A percentile compares a stretch with the other conserved stretches of the same genome.
phyloP scores from a whole-genome alignment of 2,797 vertebrate genomes.

The Acipenser ruthenus region DNA sequence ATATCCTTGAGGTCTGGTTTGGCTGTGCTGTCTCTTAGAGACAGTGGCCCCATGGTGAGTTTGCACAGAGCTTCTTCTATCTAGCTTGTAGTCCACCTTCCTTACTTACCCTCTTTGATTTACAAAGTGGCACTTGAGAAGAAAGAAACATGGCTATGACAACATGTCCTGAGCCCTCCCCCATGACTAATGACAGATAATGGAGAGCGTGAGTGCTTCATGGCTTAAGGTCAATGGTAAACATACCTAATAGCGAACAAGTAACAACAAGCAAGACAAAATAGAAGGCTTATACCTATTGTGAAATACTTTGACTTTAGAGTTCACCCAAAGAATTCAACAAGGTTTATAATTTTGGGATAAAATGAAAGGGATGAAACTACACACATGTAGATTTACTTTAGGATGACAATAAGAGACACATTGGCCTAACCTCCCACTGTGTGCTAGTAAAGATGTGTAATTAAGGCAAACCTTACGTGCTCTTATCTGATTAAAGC shows the following conservation, averaged over 20 bases:
- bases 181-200: slow-evolving; percentile 19
- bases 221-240: slow-evolving; percentile 3
- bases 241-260: not conserved
- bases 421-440: too few species aligned
- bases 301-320: too few species aligned
- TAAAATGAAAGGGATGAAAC: too few species aligned
- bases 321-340: too few species aligned
- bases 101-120: slow-evolving; percentile 29
- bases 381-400: too few species aligned
- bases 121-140: slow-evolving; percentile 25
- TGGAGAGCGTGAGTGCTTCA: not conserved
- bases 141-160: slow-evolving; percentile 25
- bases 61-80: not conserved
- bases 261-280: not conserved
- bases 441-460: too few species aligned
- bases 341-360: too few species aligned
- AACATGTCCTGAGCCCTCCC: slow-evolving; percentile 17
- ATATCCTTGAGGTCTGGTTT: too few species aligned
- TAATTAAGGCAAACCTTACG: too few species aligned
- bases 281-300: too few species aligned
- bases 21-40: not conserved
- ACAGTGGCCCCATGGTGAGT: not conserved
- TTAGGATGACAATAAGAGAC: too few species aligned
- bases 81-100: slow-evolving; percentile 23
- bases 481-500: too few species aligned